phyloP scores from a whole-genome alignment of 2,888 invertebrate species.

The Trimorus sp. region DNA sequence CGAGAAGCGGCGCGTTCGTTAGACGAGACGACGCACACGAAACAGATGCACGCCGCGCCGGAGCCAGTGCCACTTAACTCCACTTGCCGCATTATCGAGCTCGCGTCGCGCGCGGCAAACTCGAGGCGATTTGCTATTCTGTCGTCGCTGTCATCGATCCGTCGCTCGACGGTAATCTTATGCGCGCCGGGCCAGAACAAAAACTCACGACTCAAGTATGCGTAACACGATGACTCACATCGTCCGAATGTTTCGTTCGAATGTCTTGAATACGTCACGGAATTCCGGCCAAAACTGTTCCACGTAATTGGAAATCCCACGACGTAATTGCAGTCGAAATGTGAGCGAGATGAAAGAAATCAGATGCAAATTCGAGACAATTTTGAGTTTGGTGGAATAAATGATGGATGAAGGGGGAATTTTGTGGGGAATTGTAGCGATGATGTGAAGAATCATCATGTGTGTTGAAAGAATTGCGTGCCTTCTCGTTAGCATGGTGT shows the following conservation, averaged over 20 bases:
- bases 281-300: not conserved
- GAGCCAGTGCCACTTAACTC: slow-evolving; percentile 76
- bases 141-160: slow-evolving; percentile 57
- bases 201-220: slow-evolving; percentile 33
- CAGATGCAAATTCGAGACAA: too few species aligned
- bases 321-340: too few species aligned
- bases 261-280: slow-evolving; percentile 4
- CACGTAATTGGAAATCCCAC: slow-evolving; percentile 7
- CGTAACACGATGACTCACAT: slow-evolving; percentile 8
- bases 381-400: too few species aligned
- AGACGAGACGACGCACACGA: slow-evolving; percentile 41
- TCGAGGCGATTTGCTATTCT: slow-evolving; percentile 57
- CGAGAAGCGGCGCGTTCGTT: slow-evolving; percentile 18
- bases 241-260: slow-evolving; percentile 19
- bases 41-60: slow-evolving; percentile 66
- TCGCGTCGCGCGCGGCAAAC: slow-evolving; percentile 39
- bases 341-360: too few species aligned
- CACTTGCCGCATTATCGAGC: slow-evolving; percentile 70
- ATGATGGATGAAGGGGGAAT: too few species aligned
- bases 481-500: too few species aligned
- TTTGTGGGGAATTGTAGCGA: too few species aligned
- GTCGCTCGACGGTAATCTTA: slow-evolving; percentile 44
- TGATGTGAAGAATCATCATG: too few species aligned
- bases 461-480: too few species aligned
- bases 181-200: slow-evolving; percentile 27